These are phyloP conservation scores for Sula dactylatra DNA, from an alignment of 2,113 vertebrate species.

Conservation along the genomic window DNA sequence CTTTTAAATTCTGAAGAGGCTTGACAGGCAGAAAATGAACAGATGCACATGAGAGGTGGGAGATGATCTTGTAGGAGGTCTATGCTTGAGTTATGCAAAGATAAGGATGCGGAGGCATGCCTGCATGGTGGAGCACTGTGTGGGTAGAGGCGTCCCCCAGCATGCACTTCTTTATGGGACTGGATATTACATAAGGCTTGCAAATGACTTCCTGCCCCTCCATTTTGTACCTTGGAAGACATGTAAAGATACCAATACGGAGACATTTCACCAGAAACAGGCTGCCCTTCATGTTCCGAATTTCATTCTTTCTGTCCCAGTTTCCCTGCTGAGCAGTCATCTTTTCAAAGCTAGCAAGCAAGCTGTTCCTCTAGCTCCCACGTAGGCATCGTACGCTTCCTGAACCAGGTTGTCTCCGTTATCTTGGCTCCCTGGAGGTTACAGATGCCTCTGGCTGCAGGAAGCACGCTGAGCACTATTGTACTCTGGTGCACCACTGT, in stretches of 20 bases:
- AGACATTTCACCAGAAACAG: not conserved
- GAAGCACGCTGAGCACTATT: not conserved
- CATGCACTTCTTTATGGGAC: not conserved
- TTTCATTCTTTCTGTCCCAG: not conserved
- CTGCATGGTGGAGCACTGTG: not conserved
- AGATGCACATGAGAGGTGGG: conserved; percentile 46
- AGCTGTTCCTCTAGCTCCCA: not conserved
- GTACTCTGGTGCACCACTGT: not conserved
- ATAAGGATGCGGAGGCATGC: not conserved
- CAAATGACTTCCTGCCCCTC: not conserved
- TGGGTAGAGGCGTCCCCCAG: not conserved
- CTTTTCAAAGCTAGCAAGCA: not conserved
- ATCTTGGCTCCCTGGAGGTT: not conserved
- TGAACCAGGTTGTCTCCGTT: not conserved
- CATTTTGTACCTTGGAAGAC: not conserved
- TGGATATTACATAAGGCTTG: not conserved
- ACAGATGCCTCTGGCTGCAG: not conserved
- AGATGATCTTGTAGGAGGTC: conserved; percentile 46
- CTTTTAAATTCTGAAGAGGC: not conserved
- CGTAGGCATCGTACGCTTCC: rapidly evolving
- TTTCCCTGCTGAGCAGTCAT: not conserved
- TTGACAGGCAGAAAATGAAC: conserved; percentile 46
- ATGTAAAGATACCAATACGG: not conserved
- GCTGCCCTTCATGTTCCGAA: not conserved
- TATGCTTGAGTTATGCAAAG: not conserved